Conservation (phyloP, 2,113 vertebrate species). For the Acanthisitta chloris region DNA sequence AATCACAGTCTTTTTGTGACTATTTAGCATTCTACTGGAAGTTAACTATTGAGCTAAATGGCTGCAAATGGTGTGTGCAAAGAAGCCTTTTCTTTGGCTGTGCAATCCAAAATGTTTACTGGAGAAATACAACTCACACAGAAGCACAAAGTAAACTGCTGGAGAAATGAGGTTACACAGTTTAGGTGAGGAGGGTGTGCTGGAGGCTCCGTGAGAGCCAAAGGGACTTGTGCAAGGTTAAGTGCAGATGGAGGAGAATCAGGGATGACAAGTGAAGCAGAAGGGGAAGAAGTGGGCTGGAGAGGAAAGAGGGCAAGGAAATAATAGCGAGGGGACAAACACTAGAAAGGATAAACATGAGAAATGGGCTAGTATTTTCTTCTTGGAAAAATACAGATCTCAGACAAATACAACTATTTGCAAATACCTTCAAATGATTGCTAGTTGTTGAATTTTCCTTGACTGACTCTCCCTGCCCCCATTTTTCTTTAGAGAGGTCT, state of each 20-base stretch:
- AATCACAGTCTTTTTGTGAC: slow-evolving; percentile 35
- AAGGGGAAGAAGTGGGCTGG: not conserved
- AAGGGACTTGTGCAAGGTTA: not conserved
- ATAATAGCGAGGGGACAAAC: not conserved
- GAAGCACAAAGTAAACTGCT: not conserved
- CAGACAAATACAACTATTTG: not conserved
- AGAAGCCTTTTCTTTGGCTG: not conserved
- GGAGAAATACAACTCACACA: not conserved
- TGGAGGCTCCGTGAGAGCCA: not conserved
- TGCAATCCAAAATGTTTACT: not conserved
- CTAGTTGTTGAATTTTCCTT: not conserved
- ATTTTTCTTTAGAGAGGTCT: not conserved
- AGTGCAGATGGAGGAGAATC: not conserved
- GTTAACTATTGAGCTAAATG: slow-evolving; percentile 1
- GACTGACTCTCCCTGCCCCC: not conserved
- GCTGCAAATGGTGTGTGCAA: not conserved
- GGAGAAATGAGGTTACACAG: not conserved
- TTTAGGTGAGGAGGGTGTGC: not conserved
- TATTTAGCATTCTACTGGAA: slow-evolving; percentile 33
- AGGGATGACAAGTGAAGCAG: not conserved
- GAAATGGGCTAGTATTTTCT: not conserved
- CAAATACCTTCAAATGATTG: not conserved
- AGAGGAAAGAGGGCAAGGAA: not conserved
- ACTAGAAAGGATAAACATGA: not conserved
- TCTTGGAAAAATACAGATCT: not conserved